A percentile compares a stretch with the other conserved stretches of the same genome.
Conservation (phyloP, 2,888 invertebrate genomes). For the Cremastinae sp. region DNA sequence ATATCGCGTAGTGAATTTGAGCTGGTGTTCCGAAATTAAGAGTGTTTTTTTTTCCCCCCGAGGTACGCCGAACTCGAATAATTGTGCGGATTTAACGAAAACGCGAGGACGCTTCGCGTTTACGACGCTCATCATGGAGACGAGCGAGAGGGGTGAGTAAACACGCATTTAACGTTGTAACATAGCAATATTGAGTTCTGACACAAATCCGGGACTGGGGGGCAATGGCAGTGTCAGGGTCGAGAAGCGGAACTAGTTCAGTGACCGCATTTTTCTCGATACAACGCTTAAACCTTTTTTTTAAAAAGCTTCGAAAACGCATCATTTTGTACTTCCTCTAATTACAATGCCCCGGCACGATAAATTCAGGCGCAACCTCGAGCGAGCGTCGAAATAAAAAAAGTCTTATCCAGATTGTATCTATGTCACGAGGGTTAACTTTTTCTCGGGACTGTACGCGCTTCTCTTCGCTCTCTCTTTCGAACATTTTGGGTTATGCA, state of each 20-base stretch:
- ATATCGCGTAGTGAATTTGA: slow-evolving; percentile 75
- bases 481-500: slow-evolving; percentile 20
- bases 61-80: slow-evolving; percentile 36
- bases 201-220: slow-evolving; percentile 79
- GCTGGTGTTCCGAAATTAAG: slow-evolving; percentile 62
- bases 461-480: slow-evolving; percentile 61
- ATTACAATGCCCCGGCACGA: not conserved
- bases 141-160: slow-evolving; percentile 78
- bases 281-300: slow-evolving; percentile 36
- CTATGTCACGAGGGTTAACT: slow-evolving; percentile 74
- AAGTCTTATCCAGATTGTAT: slow-evolving; percentile 66
- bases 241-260: slow-evolving; percentile 83
- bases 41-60: slow-evolving; percentile 54
- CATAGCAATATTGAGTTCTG: slow-evolving; percentile 74
- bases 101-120: slow-evolving; percentile 14
- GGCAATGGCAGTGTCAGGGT: slow-evolving; percentile 85
- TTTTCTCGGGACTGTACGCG: slow-evolving; percentile 73
- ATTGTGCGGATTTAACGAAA: slow-evolving; percentile 24
- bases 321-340: not conserved
- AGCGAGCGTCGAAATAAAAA: slow-evolving; percentile 1
- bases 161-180: slow-evolving; percentile 56
- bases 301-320: not conserved
- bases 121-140: slow-evolving; percentile 71
- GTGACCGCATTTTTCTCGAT: slow-evolving; percentile 81
- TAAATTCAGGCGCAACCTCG: not conserved